These are phyloP conservation scores for Phasianus colchicus DNA, from an alignment of 2,113 vertebrate species.

Conservation along the genomic window DNA sequence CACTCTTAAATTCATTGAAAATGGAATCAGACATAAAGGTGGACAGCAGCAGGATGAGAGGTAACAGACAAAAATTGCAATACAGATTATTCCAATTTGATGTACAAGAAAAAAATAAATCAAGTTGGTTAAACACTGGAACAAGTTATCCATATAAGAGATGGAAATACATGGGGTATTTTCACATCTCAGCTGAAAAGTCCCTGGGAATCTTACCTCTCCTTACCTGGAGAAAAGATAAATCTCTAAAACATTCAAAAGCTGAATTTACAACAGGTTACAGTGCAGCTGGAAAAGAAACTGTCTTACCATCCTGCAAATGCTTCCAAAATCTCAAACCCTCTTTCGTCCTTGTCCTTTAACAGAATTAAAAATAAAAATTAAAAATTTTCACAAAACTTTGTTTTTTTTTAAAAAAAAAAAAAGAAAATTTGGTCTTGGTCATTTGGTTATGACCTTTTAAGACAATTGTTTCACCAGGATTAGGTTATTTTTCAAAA, in stretches of 20 bases:
- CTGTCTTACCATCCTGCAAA: neutral
- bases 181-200: neutral
- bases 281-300: neutral
- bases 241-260: neutral
- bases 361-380: neutral
- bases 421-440: constrained; percentile 3
- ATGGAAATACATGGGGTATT: neutral
- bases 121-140: neutral
- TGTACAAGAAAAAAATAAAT: neutral
- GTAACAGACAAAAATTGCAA: neutral
- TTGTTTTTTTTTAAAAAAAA: neutral
- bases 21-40: neutral
- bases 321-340: neutral
- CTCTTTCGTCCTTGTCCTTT: neutral
- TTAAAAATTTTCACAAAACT: constrained; percentile 16
- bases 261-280: neutral
- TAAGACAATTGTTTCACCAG: constrained; percentile 68
- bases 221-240: neutral
- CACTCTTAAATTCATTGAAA: neutral
- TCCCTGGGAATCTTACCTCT: neutral
- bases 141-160: neutral
- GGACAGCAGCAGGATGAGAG: neutral
- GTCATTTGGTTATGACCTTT: constrained; percentile 67
- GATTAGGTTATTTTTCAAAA: constrained; percentile 67
- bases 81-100: neutral